Evolutionary conservation across 2,797 vertebrate genomes (phyloP).

Genomic region (Ambastaia sidthimunki): DNA sequence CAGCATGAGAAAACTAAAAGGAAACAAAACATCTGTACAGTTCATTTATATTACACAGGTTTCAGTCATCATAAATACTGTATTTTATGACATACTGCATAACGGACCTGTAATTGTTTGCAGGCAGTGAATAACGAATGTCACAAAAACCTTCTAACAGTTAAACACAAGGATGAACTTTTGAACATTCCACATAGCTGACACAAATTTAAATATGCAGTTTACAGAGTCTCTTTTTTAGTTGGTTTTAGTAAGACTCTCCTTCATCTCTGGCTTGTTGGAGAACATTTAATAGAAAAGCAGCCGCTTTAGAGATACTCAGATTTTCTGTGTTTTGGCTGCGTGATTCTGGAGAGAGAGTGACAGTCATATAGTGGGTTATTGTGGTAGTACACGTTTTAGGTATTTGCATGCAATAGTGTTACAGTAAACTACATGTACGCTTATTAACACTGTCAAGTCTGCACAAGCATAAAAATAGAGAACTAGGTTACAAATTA

Average conservation of each 20-base stretch:
- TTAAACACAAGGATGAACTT: constrained; percentile 4
- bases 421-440: too few relatives aligned
- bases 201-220: constrained; percentile 1
- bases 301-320: constrained; percentile 82
- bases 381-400: not conserved
- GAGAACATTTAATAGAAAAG: constrained; percentile 82
- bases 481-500: not conserved
- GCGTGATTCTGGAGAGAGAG: constrained; percentile 79
- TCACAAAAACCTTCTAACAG: not conserved
- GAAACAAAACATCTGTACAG: constrained; percentile 52
- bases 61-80: constrained; percentile 67
- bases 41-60: constrained; percentile 63
- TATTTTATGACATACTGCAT: not conserved
- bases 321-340: constrained; percentile 83
- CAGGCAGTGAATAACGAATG: constrained; percentile 2
- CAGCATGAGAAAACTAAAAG: constrained; percentile 49
- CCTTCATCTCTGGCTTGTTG: constrained; percentile 82
- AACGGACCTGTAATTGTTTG: not conserved
- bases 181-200: constrained; percentile 13
- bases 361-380: not conserved
- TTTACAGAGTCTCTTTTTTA: not conserved
- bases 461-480: not conserved
- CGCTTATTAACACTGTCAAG: not conserved
- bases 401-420: not conserved
- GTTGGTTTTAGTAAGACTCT: constrained; percentile 60